Evolutionary conservation across 2,888 invertebrate species (phyloP).

Genomic region (Gandaritis pyraliata): DNA sequence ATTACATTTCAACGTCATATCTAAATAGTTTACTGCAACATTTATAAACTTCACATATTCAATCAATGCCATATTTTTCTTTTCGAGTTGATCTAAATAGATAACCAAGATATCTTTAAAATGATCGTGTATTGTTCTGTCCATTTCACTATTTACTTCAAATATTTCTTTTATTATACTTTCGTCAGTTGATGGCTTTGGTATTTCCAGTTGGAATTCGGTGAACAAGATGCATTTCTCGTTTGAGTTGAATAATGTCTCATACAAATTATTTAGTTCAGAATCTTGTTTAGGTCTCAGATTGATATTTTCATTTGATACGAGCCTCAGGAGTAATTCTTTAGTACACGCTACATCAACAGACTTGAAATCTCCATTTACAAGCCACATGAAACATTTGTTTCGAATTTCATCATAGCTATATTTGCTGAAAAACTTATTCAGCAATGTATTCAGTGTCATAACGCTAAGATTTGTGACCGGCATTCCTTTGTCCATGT

Average conservation of each 20-base stretch:
- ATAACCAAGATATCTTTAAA: slow-evolving; percentile 48
- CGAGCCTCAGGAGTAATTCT: slow-evolving; percentile 60
- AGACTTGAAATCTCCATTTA: slow-evolving; percentile 50
- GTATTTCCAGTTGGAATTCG: slow-evolving; percentile 64
- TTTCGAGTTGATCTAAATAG: slow-evolving; percentile 41
- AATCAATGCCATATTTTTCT: slow-evolving; percentile 44
- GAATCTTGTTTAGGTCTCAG: slow-evolving; percentile 4
- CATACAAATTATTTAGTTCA: slow-evolving; percentile 49
- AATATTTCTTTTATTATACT: slow-evolving; percentile 38
- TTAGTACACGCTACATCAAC: slow-evolving; percentile 46
- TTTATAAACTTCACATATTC: slow-evolving; percentile 54
- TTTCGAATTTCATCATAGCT: slow-evolving; percentile 55
- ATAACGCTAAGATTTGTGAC: slow-evolving; percentile 60
- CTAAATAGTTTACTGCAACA: slow-evolving; percentile 55
- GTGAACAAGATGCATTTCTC: slow-evolving; percentile 68
- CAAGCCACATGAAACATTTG: slow-evolving; percentile 66
- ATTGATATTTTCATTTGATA: slow-evolving; percentile 66
- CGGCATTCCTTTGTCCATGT: slow-evolving; percentile 73
- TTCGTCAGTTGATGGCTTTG: slow-evolving; percentile 17
- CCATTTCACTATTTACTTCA: slow-evolving; percentile 52
- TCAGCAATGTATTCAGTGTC: slow-evolving; percentile 61
- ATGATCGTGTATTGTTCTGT: slow-evolving; percentile 48
- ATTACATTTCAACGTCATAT: slow-evolving; percentile 56
- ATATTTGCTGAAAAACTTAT: slow-evolving; percentile 69
- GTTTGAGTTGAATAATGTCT: slow-evolving; percentile 59